Evolutionary conservation across 2,888 invertebrate species (phyloP).

Genomic region (Cetonia aurata): DNA sequence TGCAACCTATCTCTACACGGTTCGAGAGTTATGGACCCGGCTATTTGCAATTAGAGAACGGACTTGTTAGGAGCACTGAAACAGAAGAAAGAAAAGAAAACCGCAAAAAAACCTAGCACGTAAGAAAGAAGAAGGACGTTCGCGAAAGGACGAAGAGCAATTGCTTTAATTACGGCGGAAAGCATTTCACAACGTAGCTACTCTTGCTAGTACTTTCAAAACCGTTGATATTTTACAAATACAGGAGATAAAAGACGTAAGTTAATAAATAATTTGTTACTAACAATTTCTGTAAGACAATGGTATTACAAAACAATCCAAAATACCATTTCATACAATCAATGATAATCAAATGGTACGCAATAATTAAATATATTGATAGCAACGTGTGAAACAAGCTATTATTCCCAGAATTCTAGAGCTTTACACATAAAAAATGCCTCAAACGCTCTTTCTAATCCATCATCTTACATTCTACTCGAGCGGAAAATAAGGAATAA

Average conservation of each 20-base stretch:
- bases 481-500: constrained; percentile 12
- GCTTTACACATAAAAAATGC: neutral
- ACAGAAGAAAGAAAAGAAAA: constrained; percentile 35
- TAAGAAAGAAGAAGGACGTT: constrained; percentile 19
- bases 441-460: constrained; percentile 1
- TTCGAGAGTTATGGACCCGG: constrained; percentile 50
- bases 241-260: too few species aligned
- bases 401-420: constrained; percentile 3
- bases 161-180: constrained; percentile 23
- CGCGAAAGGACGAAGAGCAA: constrained; percentile 9
- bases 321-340: neutral
- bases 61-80: constrained; percentile 34
- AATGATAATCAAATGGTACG: constrained; percentile 3
- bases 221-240: too few species aligned
- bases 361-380: constrained; percentile 5
- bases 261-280: too few species aligned
- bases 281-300: too few species aligned
- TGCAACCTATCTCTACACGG: constrained; percentile 48
- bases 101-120: constrained; percentile 15
- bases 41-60: constrained; percentile 48
- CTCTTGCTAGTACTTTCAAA: too few species aligned
- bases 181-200: too few species aligned
- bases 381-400: neutral
- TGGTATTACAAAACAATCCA: too few species aligned
- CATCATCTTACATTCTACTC: constrained; percentile 24